A percentile compares a stretch with the other conserved stretches of the same genome.
These are phyloP conservation scores for Magallana ariakensis DNA, from an alignment of 1,140 invertebrate genomes.

Conservation along the genomic window DNA sequence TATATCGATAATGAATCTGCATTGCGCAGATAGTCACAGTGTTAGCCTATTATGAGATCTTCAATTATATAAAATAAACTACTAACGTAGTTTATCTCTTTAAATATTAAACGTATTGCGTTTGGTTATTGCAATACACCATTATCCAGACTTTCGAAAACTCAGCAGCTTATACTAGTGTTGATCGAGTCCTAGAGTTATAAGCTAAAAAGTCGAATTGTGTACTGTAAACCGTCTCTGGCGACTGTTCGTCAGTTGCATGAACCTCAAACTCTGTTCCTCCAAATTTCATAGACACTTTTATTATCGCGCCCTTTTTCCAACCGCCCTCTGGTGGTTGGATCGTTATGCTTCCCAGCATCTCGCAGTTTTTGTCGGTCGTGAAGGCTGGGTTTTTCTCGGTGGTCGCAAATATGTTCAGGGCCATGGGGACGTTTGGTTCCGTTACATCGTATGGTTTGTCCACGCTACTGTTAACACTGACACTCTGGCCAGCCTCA, in stretches of 20 bases:
- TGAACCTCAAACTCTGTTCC: constrained; percentile 50
- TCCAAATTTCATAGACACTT: constrained; percentile 49
- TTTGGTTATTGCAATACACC: too few relatives aligned
- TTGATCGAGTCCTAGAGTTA: too few relatives aligned
- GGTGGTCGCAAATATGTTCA: constrained; percentile 50
- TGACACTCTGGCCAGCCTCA: constrained; percentile 78
- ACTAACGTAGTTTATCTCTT: too few relatives aligned
- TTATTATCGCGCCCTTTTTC: constrained; percentile 32
- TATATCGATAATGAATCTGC: too few relatives aligned
- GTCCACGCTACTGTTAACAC: constrained; percentile 76
- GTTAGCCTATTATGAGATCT: too few relatives aligned
- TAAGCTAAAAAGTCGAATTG: constrained; percentile 30
- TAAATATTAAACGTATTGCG: too few relatives aligned
- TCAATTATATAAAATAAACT: too few relatives aligned
- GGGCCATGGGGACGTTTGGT: constrained; percentile 31
- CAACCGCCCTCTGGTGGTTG: constrained; percentile 48
- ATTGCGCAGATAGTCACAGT: too few relatives aligned
- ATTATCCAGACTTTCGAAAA: too few relatives aligned
- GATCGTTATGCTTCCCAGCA: constrained; percentile 40
- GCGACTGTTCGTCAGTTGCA: background rate
- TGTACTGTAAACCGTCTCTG: background rate
- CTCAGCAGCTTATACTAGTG: too few relatives aligned
- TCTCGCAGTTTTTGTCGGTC: constrained; percentile 44
- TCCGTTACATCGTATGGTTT: constrained; percentile 39
- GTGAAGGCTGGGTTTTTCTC: constrained; percentile 40